Conservation (phyloP, 2,888 invertebrate species). For the Leucoptera coffeella region DNA sequence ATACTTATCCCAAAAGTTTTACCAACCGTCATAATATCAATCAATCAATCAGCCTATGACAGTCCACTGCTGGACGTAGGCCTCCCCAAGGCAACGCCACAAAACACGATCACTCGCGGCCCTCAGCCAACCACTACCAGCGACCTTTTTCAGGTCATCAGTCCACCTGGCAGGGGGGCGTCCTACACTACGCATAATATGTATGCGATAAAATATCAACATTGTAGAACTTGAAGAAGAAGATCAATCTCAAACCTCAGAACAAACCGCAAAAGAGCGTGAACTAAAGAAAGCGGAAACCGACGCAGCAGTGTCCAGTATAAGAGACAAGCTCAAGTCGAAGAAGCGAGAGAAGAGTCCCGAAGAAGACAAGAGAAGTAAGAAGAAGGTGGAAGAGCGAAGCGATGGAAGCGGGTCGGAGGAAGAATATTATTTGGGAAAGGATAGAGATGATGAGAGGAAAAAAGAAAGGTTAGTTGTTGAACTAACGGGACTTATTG, state of each 20-base stretch:
- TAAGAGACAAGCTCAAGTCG: constrained; percentile 26
- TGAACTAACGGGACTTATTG: too few relatives aligned
- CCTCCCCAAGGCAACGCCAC: too few relatives aligned
- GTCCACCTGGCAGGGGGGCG: too few relatives aligned
- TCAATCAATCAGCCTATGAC: too few relatives aligned
- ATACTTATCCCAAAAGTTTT: too few relatives aligned
- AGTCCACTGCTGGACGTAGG: too few relatives aligned
- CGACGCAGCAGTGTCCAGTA: constrained; percentile 21
- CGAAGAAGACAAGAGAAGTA: constrained; percentile 13
- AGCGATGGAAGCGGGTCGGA: constrained; percentile 18
- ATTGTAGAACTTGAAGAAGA: constrained; percentile 29
- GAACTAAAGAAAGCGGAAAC: constrained; percentile 21
- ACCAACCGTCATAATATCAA: too few relatives aligned
- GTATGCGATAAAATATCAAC: constrained; percentile 4
- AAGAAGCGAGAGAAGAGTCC: constrained; percentile 13
- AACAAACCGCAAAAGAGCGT: constrained; percentile 11
- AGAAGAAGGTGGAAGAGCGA: constrained; percentile 13
- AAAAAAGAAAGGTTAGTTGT: constrained; percentile 56
- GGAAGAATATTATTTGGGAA: constrained; percentile 59
- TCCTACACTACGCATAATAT: background rate
- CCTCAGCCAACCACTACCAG: too few relatives aligned
- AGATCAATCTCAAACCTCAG: constrained; percentile 17
- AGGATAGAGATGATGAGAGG: constrained; percentile 53
- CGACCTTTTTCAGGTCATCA: too few relatives aligned
- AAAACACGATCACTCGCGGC: too few relatives aligned